These are phyloP conservation scores for Platysteira castanea DNA, from an alignment of 2,113 vertebrate species.

Conservation along the genomic window DNA sequence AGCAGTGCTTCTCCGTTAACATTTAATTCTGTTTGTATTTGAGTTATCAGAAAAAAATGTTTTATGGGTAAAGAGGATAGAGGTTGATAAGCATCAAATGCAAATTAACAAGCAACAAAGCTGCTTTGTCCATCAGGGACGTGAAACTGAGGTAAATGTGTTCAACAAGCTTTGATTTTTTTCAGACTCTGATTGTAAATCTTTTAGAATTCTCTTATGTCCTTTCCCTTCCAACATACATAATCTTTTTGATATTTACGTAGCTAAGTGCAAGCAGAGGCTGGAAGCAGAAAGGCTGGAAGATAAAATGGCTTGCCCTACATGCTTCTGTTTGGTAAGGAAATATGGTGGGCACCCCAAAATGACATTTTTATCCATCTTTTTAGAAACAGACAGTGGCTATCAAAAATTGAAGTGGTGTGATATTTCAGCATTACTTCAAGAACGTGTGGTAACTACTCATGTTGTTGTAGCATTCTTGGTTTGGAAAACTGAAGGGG, in stretches of 20 bases:
- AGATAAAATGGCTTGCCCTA: background rate
- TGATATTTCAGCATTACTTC: background rate
- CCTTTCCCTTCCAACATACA: background rate
- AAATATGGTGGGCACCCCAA: background rate
- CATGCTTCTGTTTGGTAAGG: background rate
- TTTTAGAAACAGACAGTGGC: background rate
- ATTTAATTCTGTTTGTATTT: slow-evolving; percentile 5
- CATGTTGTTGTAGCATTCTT: background rate
- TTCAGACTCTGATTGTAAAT: background rate
- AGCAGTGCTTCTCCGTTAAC: background rate
- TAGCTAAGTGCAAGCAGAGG: background rate
- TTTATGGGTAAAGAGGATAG: background rate
- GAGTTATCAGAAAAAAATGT: background rate
- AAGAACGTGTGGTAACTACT: background rate
- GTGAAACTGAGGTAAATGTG: background rate
- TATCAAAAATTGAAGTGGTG: background rate
- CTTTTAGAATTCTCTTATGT: background rate
- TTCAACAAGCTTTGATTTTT: background rate
- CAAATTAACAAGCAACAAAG: background rate
- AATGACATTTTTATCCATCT: background rate
- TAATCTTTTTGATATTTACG: slow-evolving; percentile 48
- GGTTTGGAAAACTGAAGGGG: background rate
- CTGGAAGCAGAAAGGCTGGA: background rate
- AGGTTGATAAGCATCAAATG: background rate
- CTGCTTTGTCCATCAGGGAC: background rate